Conservation (phyloP, 2,113 vertebrate species). For the Hippocampus guttulatus region DNA sequence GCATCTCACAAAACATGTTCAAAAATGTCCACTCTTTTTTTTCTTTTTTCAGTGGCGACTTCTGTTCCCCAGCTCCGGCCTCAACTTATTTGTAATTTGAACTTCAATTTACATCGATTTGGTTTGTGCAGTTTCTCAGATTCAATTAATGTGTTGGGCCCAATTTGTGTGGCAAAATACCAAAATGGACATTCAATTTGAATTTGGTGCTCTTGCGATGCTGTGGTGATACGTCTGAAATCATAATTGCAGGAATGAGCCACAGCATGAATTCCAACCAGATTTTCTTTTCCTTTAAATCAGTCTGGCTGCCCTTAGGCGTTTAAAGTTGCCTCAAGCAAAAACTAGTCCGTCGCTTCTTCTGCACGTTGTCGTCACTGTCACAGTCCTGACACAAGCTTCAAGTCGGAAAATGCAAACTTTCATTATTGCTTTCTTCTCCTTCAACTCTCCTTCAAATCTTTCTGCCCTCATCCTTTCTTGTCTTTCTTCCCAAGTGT, state of each 20-base stretch:
- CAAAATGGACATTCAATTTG: no score
- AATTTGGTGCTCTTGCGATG: no score
- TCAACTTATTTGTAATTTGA: background rate
- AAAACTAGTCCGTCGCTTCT: conserved; percentile 32
- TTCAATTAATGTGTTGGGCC: no score
- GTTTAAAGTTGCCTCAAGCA: conserved; percentile 51
- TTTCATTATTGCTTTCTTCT: conserved; percentile 35
- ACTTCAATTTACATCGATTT: background rate
- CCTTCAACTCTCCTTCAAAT: background rate
- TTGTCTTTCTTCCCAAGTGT: background rate
- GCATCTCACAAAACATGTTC: conserved; percentile 8
- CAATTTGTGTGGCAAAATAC: no score
- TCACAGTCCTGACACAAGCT: conserved; percentile 44
- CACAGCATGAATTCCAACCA: conserved; percentile 32
- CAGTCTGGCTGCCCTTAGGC: conserved; percentile 44
- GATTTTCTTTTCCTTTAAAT: conserved; percentile 41
- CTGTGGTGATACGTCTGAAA: background rate
- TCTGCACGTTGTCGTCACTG: conserved; percentile 19
- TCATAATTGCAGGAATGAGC: conserved; percentile 5
- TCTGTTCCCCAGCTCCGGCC: background rate
- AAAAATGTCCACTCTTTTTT: background rate
- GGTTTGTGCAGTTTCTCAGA: no score
- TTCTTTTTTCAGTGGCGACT: background rate
- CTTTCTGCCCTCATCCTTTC: conserved; percentile 13
- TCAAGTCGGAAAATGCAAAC: conserved; percentile 36